Evolutionary conservation across 2,113 vertebrate species (phyloP).

Genomic region (Litocranius walleri): DNA sequence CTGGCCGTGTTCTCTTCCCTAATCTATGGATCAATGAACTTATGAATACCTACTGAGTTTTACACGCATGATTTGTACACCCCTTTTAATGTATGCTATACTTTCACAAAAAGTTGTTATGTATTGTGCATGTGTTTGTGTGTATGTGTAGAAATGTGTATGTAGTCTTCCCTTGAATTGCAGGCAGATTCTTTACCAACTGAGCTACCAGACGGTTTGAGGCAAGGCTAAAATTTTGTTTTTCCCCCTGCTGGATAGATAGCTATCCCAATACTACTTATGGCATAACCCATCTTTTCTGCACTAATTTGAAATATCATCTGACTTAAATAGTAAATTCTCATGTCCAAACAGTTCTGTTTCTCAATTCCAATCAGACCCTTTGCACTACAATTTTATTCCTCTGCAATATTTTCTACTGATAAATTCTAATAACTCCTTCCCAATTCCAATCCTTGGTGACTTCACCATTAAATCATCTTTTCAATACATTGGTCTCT

Average conservation of each 20-base stretch:
- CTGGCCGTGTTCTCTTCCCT: neutral
- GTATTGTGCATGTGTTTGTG: neutral
- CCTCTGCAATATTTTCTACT: neutral
- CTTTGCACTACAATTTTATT: neutral
- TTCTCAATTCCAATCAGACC: neutral
- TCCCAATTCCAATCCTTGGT: neutral
- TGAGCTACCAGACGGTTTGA: neutral
- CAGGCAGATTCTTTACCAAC: neutral
- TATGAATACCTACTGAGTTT: neutral
- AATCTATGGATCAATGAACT: neutral
- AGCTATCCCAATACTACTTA: neutral
- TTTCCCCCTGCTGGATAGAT: neutral
- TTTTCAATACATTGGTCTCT: neutral
- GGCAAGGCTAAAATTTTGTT: neutral
- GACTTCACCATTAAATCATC: conserved; percentile 7
- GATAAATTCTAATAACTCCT: conserved; percentile 9
- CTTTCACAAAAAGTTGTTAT: neutral
- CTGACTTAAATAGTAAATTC: neutral
- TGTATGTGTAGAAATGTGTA: neutral
- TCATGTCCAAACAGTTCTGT: neutral
- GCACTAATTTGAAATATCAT: neutral
- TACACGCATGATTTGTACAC: neutral
- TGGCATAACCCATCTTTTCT: neutral
- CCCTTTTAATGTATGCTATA: neutral
- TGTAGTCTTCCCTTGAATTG: neutral